phyloP scores from a whole-genome alignment of 92 coral and sea anemone species.

The Paragorgia papillata region DNA sequence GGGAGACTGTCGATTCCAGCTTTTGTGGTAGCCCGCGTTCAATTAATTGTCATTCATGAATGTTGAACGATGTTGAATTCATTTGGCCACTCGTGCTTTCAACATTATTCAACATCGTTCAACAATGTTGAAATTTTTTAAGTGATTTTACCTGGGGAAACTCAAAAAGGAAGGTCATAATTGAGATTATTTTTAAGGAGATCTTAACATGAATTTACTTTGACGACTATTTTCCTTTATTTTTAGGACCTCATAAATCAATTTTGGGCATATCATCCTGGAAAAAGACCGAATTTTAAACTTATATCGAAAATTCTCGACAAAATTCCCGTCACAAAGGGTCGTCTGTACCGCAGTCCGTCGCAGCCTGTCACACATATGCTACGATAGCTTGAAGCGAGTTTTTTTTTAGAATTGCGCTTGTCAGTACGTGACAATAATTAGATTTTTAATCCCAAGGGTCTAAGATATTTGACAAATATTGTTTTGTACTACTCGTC shows the following conservation, averaged over 20 bases:
- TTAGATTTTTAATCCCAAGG: background rate
- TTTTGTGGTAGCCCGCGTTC: too few relatives aligned
- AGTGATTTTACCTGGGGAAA: too few relatives aligned
- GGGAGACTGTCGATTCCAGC: too few relatives aligned
- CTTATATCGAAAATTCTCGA: conserved; percentile 77
- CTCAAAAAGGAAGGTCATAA: too few relatives aligned
- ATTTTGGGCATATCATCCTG: conserved; percentile 77
- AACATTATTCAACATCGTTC: too few relatives aligned
- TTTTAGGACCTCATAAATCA: conserved; percentile 38
- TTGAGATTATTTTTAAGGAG: too few relatives aligned
- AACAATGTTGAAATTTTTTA: too few relatives aligned
- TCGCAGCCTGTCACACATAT: conserved; percentile 96
- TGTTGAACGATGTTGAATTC: too few relatives aligned
- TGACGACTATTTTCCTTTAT: background rate
- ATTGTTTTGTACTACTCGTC: background rate
- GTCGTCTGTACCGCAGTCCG: conserved; percentile 84
- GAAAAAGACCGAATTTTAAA: conserved; percentile 75
- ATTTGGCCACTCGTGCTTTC: too few relatives aligned
- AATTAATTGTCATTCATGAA: too few relatives aligned
- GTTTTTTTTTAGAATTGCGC: background rate
- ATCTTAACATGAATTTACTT: too few relatives aligned
- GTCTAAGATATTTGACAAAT: background rate
- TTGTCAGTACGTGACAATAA: background rate
- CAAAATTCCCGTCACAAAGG: conserved; percentile 77
- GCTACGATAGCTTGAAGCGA: conserved; percentile 57